A percentile compares a stretch with the other conserved stretches of the same genome.
Conservation (phyloP, 2,888 invertebrate genomes). For the Gastracanthus pulcherrimus region DNA sequence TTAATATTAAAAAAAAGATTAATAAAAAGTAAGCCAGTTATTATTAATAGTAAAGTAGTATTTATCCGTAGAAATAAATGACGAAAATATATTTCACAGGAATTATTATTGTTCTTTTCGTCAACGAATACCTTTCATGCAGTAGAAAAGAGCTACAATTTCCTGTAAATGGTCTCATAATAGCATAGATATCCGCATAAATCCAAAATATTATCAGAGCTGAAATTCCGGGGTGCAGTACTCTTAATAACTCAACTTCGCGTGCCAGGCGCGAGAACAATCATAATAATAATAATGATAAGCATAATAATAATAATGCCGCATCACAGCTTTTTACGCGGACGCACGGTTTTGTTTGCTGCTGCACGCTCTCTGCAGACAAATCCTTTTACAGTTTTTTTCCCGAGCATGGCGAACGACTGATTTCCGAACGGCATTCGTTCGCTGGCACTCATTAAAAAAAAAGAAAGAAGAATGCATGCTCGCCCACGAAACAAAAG, state of each 20-base stretch:
- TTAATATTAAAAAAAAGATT: no score
- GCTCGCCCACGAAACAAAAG: constrained; percentile 54
- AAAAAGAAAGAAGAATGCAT: constrained; percentile 41
- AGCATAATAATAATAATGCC: constrained; percentile 55
- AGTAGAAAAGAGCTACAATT: constrained; percentile 22
- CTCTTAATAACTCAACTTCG: constrained; percentile 55
- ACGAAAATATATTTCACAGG: no score
- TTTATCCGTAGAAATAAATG: no score
- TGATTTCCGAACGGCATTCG: constrained; percentile 62
- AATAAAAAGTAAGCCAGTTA: no score
- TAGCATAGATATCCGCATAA: constrained; percentile 17
- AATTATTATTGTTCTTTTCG: no score
- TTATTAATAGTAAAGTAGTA: no score
- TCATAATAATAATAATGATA: constrained; percentile 47
- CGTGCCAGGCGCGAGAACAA: constrained; percentile 46
- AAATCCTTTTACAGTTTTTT: constrained; percentile 54
- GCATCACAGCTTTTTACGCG: constrained; percentile 49
- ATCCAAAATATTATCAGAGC: constrained; percentile 44
- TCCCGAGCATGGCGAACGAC: constrained; percentile 46
- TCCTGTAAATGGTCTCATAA: constrained; percentile 13
- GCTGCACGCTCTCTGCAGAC: constrained; percentile 38
- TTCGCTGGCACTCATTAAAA: constrained; percentile 59
- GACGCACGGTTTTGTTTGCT: constrained; percentile 43
- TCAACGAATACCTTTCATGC: no score
- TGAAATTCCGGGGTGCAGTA: constrained; percentile 9